phyloP scores from a whole-genome alignment of 1,140 invertebrate genomes.

The Drosophila ogumai region DNA sequence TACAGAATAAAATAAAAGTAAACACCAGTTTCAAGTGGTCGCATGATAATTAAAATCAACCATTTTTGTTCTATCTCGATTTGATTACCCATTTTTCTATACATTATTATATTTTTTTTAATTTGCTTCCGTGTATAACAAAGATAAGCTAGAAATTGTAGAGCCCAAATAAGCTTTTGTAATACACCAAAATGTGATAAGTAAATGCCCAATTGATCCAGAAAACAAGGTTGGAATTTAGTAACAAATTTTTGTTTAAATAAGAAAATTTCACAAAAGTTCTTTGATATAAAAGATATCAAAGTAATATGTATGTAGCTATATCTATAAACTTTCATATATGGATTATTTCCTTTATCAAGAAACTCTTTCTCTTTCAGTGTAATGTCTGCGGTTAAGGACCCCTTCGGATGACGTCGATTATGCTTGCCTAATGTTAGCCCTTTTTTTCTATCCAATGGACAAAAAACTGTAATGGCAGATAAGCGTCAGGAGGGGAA shows the following conservation, averaged over 20 bases:
- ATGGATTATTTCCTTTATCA: background rate
- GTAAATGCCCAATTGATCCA: slow-evolving; percentile 1
- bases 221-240: background rate
- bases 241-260: background rate
- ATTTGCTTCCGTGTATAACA: background rate
- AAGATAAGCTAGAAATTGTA: background rate
- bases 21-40: slow-evolving; percentile 7
- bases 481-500: slow-evolving; percentile 12
- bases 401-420: background rate
- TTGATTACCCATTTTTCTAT: background rate
- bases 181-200: background rate
- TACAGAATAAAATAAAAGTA: slow-evolving; percentile 7
- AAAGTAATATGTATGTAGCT: too few relatives aligned
- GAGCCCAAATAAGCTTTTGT: background rate
- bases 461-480: slow-evolving; percentile 22
- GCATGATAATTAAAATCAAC: background rate
- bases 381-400: background rate
- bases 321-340: too few relatives aligned
- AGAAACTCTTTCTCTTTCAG: background rate
- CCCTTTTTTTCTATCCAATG: slow-evolving; percentile 14
- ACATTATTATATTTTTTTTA: too few relatives aligned
- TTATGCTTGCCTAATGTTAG: background rate
- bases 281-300: too few relatives aligned
- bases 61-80: slow-evolving; percentile 1
- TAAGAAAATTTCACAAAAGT: too few relatives aligned